Percentiles rank a stretch among this genome's conserved stretches.
Conservation (phyloP, 2,888 invertebrate genomes). For the Syritta pipiens region DNA sequence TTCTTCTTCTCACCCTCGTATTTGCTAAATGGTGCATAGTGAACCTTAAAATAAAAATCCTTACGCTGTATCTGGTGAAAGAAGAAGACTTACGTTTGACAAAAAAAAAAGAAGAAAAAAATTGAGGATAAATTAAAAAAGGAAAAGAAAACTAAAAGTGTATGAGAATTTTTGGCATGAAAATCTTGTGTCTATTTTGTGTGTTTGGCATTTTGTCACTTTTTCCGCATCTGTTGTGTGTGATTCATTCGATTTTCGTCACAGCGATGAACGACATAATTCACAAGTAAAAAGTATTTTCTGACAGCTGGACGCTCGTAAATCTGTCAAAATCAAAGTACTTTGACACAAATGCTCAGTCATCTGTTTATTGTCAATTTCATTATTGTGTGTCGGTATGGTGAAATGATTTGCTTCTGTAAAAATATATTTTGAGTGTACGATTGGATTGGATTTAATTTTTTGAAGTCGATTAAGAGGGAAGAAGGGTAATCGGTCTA, state of each 20-base stretch:
- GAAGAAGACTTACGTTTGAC: not conserved
- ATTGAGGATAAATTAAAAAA: not conserved
- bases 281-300: slow-evolving; percentile 23
- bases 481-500: no score
- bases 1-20: not conserved
- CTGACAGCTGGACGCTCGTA: slow-evolving; percentile 37
- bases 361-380: not conserved
- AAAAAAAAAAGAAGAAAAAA: not conserved
- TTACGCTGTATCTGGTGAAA: slow-evolving; percentile 16
- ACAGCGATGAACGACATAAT: not conserved
- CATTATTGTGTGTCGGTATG: no score
- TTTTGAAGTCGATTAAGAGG: no score
- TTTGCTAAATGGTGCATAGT: slow-evolving; percentile 38
- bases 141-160: not conserved
- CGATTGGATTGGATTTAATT: no score
- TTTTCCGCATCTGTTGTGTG: not conserved
- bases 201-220: not conserved
- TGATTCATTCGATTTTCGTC: not conserved
- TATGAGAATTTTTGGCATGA: not conserved
- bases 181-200: not conserved
- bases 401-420: no score
- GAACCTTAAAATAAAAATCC: slow-evolving; percentile 19
- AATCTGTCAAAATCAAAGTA: slow-evolving; percentile 28
- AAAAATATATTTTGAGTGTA: no score
- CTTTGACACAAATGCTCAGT: not conserved